Evolutionary conservation across 2,113 vertebrate genomes (phyloP).

Genomic region (Butastur rufipennis): DNA sequence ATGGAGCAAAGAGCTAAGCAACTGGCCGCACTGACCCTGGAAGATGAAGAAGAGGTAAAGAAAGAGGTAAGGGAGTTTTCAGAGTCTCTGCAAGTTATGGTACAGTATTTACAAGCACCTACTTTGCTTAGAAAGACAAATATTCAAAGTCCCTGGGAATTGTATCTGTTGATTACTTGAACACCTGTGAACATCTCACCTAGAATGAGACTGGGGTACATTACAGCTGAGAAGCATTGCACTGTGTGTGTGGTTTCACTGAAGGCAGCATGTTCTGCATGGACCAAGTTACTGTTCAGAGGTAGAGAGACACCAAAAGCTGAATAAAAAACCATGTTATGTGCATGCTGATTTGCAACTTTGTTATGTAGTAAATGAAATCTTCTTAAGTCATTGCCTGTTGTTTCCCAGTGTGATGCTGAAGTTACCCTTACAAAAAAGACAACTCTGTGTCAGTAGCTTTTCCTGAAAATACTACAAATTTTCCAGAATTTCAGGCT

Average conservation of each 20-base stretch:
- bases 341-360: neutral
- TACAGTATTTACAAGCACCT: neutral
- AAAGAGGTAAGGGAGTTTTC: conserved; percentile 82
- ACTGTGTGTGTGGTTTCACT: neutral
- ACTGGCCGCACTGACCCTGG: conserved; percentile 90
- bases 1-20: conserved; percentile 98
- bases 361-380: neutral
- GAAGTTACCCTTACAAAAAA: neutral
- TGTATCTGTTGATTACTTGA: neutral
- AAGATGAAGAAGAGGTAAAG: conserved; percentile 92
- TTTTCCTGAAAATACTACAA: neutral
- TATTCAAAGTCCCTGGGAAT: neutral
- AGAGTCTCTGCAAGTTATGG: neutral
- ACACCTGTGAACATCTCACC: neutral
- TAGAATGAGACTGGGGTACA: too few relatives aligned
- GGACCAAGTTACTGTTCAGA: neutral
- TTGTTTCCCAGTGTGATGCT: neutral
- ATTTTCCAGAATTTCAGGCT: neutral
- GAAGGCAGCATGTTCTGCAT: neutral
- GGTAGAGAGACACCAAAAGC: neutral
- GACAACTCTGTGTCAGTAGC: neutral
- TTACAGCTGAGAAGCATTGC: neutral
- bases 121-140: neutral
- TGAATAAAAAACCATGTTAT: neutral
- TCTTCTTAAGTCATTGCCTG: neutral